Base-by-base conservation (phyloP, 2,888 invertebrate genomes). In the Acleris emargana region DNA sequence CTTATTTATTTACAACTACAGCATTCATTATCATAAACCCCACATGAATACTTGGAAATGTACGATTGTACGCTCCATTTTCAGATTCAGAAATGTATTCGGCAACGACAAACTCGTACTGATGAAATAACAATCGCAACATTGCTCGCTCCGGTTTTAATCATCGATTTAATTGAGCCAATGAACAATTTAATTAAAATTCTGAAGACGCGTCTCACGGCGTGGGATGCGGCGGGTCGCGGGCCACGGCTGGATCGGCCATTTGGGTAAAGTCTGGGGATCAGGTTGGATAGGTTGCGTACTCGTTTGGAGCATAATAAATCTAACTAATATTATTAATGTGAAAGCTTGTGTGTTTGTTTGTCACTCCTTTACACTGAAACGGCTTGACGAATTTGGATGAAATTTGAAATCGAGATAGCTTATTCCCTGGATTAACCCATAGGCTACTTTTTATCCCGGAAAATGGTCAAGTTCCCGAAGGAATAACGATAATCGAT, bases 131-230 rank as follows among this genome's bases (percentile, higher is more conserved):
- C 66, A 71, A 62, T 66, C 62, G 63, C 62, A 67, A 70, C 68
- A 68, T 66, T 67, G 53, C 62, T 43, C 64, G 68, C 62, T 58
- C 63, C 72, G 72, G 74, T 82, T 84, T 82, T 83, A 84, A 86
- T 87, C 85, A 88, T 87, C 88, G 85, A 87, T 88, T 84, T 88
- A 86, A 88, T 88, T 87, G 86, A 88, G 87, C 88, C 88, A 89
- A 88, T 88, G 87, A 88, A 86, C 87, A 86, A 86, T 88, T 88
- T 89, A 88, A 89, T 89, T 89, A 89, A 89, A 88, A 88, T 89
- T 88, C 88, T 88, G 79, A 89, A 88, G 89, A 87, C 83, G 82
- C 77, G 77, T 74, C 75, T 76, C 74, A 78, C 76, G 73, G 74
- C 76, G 78, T 74, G 78, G 80, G 83, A 79, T 81, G 80, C 74